A percentile compares a stretch with the other conserved stretches of the same genome.
Evolutionary conservation across 2,797 vertebrate species (phyloP).

Genomic region (Acanthurus leucopareius): DNA sequence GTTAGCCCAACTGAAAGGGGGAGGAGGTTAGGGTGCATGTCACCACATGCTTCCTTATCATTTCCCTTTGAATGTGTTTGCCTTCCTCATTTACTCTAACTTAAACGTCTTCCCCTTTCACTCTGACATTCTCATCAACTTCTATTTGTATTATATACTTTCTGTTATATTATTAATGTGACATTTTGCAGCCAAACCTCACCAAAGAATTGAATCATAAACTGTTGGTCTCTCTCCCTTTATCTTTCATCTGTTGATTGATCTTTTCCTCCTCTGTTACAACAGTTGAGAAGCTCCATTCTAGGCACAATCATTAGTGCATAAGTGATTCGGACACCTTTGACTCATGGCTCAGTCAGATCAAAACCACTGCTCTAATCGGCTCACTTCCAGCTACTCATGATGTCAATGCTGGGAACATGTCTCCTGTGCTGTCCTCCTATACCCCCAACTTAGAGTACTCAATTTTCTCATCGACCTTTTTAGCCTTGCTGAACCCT

Average conservation of each 20-base stretch:
- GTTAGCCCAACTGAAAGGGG: conserved; percentile 78
- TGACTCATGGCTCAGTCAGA: conserved; percentile 62
- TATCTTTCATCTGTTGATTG: conserved; percentile 3
- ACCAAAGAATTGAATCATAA: neutral
- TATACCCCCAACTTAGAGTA: neutral
- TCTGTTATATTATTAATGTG: neutral
- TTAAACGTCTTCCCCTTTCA: conserved; percentile 62
- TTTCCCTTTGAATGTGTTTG: conserved; percentile 71
- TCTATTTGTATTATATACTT: neutral
- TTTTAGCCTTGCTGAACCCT: conserved; percentile 17
- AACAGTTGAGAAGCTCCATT: conserved; percentile 16
- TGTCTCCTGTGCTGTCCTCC: conserved; percentile 7
- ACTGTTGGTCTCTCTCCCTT: neutral
- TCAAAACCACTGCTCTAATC: conserved; percentile 47
- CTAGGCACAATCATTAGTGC: conserved; percentile 24
- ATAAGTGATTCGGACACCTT: conserved; percentile 55
- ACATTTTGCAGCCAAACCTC: neutral
- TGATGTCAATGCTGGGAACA: conserved; percentile 50
- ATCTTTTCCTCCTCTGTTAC: neutral
- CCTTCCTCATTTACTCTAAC: conserved; percentile 46
- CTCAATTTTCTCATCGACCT: conserved; percentile 22
- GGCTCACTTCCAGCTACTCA: conserved; percentile 54
- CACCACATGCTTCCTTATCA: conserved; percentile 79
- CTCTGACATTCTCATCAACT: neutral
- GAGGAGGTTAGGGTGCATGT: conserved; percentile 64